Base-by-base conservation (phyloP, 2,113 vertebrate genomes). In the Mugil cephalus region DNA sequence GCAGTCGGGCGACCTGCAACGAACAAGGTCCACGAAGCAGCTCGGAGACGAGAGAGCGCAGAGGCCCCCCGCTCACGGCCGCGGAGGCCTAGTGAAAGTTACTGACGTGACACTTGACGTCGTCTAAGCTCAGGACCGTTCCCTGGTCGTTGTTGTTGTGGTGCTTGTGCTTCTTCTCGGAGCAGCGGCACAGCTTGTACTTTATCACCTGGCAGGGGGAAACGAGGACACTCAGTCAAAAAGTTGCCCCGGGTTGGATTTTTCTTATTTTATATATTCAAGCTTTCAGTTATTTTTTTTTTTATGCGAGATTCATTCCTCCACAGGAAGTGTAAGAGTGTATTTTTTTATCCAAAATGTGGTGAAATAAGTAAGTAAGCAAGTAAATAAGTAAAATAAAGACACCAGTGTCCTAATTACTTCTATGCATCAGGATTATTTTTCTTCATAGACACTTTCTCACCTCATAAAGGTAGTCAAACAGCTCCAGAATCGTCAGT, bases 101-200 rank as follows among this genome's bases (percentile, higher is more conserved):
- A 91, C 96, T 96, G 87, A 99, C 97, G 9, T 99, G 98, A 93
- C 98, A 97, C 65, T 98, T 98, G 83, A 99, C 97, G 17, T 99
- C 96, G 0, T 98, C 97, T 91, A 98, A 91, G 89, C 96, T 97
- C 74, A 99, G 94, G 0, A 96, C 94, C 0, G 96, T 95, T 4
- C 96, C 96, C 79, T 97, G 97, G 86, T 91, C 86, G 80, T 95
- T 96, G 6, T 93, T 94, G 84, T 94, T 95, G 92, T 90, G 95
- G 86, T 97, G 96, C 62, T 89, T 89, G 88, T 96, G 94, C 79
- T 94, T 96, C 91, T 96, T 97, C 56, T 90, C 51, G 0, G 94
- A 96, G 69, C 96, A 89, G 77, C 95, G 93, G 77, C 96, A 99
- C 82, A 99, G 88, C 76, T 95, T 96, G 93, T 96, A 95, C 89